A percentile compares a stretch with the other conserved stretches of the same genome.
These are phyloP conservation scores for Rhipidura dahli DNA, from an alignment of 2,113 vertebrate genomes.

Conservation along the genomic window DNA sequence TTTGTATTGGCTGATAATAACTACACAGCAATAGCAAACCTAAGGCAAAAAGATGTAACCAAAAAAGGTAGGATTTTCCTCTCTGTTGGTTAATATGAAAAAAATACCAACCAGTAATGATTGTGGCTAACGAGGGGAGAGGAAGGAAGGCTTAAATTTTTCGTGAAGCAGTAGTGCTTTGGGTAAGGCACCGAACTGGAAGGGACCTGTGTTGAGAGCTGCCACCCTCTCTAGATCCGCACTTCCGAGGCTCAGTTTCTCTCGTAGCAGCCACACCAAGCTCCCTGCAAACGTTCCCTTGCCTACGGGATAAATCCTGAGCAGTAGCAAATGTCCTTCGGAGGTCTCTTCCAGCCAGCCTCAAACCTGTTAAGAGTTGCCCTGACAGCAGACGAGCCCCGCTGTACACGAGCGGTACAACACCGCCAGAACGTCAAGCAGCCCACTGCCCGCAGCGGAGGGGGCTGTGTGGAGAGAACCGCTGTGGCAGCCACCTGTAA, in stretches of 20 bases:
- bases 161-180: not conserved
- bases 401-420: not conserved
- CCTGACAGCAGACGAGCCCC: no score
- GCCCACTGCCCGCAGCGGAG: not conserved
- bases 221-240: not conserved
- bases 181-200: not conserved
- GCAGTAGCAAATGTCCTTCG: not conserved
- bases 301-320: not conserved
- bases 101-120: not conserved
- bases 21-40: not conserved
- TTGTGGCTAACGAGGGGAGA: not conserved
- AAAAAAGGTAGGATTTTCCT: not conserved
- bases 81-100: not conserved
- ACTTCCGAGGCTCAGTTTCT: not conserved
- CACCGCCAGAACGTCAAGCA: not conserved
- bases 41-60: not conserved
- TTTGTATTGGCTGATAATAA: not conserved
- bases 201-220: not conserved
- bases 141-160: not conserved
- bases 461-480: not conserved
- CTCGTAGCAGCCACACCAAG: not conserved
- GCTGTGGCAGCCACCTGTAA: not conserved
- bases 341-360: not conserved
- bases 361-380: not conserved
- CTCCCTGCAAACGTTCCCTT: not conserved